A percentile compares a stretch with the other conserved stretches of the same genome.
Evolutionary conservation across 2,888 invertebrate genomes (phyloP).

Genomic region (Drosophila demipolita): DNA sequence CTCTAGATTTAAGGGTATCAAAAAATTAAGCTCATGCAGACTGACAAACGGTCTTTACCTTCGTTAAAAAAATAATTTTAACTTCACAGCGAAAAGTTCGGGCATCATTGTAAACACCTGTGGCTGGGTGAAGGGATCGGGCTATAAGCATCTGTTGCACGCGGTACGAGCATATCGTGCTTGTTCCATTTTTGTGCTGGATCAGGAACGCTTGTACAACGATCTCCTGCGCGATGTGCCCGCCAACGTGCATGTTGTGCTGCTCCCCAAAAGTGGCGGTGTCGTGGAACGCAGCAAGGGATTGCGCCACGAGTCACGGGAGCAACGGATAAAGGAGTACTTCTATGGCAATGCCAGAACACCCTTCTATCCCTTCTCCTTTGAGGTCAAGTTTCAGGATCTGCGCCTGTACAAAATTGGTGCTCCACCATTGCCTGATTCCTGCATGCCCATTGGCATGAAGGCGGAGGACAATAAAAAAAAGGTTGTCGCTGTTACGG

Average conservation of each 20-base stretch:
- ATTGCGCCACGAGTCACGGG: constrained; percentile 90
- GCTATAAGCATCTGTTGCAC: constrained; percentile 94
- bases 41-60: background rate
- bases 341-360: constrained; percentile 94
- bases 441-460: constrained; percentile 98
- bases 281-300: constrained; percentile 94
- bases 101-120: constrained; percentile 99
- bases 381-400: constrained; percentile 96
- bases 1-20: background rate
- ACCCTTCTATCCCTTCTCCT: constrained; percentile 96
- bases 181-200: constrained; percentile 96
- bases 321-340: constrained; percentile 94
- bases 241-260: constrained; percentile 95
- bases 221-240: constrained; percentile 97
- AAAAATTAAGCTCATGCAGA: background rate
- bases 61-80: background rate
- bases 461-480: constrained; percentile 95
- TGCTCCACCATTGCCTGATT: constrained; percentile 96
- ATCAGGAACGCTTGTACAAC: constrained; percentile 97
- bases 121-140: constrained; percentile 97
- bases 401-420: constrained; percentile 97
- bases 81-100: constrained; percentile 89
- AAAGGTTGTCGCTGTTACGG: constrained; percentile 92
- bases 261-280: constrained; percentile 98
- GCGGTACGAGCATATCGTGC: constrained; percentile 98